These are phyloP conservation scores for Nyctibius grandis DNA, from an alignment of 2,797 vertebrate species.

Conservation along the genomic window DNA sequence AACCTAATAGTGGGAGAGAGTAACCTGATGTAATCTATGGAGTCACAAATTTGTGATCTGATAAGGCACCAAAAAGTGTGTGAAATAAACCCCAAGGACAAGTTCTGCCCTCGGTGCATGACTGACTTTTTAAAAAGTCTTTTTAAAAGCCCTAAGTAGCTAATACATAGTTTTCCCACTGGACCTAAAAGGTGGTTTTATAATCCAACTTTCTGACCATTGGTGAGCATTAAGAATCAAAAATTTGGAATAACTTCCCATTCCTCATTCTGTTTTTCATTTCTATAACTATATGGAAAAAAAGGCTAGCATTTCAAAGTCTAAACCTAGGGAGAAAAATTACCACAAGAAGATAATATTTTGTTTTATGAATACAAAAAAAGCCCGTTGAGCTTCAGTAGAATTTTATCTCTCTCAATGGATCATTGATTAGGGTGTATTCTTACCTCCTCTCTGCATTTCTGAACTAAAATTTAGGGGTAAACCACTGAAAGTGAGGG, in stretches of 20 bases:
- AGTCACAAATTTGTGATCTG: neutral
- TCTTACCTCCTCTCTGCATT: neutral
- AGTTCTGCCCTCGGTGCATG: neutral
- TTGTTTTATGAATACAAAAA: neutral
- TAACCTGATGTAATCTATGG: accelerated
- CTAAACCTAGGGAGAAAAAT: neutral
- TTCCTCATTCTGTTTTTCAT: neutral
- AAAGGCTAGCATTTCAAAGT: neutral
- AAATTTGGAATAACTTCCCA: neutral
- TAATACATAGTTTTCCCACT: neutral
- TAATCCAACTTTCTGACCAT: neutral
- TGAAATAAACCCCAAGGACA: neutral
- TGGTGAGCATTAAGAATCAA: neutral
- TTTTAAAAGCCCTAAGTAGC: neutral
- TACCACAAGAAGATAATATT: neutral
- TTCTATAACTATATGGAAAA: neutral
- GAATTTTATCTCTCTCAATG: neutral
- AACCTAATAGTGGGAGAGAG: neutral
- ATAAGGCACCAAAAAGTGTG: neutral
- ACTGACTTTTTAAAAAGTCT: neutral
- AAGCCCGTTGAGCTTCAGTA: neutral
- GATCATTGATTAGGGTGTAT: neutral
- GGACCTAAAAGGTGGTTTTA: neutral
- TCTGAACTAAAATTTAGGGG: neutral
- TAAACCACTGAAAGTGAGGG: neutral